Base-by-base conservation (phyloP, 2,888 invertebrate genomes). In the Nemotelus nigrinus region DNA sequence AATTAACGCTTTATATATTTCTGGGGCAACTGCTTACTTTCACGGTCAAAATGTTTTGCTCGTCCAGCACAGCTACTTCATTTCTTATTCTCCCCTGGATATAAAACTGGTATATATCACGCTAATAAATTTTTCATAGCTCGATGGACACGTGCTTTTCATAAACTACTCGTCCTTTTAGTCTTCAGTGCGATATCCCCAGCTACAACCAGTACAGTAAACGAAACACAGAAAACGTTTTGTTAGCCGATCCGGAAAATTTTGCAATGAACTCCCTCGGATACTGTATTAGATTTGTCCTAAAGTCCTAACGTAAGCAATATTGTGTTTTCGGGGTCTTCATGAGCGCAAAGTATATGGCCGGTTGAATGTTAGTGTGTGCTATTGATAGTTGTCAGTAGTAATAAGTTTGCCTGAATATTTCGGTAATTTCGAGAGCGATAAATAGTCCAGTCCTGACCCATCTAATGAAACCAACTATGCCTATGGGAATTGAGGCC, bases 391-490 rank as follows among this genome's bases (percentile, higher is more conserved):
- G 25, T 10, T 67, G 67, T 67, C 44, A 50, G 41, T 41, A 25
- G 50, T 68, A 68, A 68, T 8, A 53, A 55, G 70, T 55, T 70
- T 70, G 70, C 70, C 55, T 55, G 43, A 2, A 41, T 65, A 55
- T 53, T 70, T 63, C 48, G 60, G 74, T 74, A 74, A 74, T 74
- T 74, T 74, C 60, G 60, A 48, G 48, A 74, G 63, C 74, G 74
- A 74, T 60, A 74, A 63, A 60, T 74, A 74, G 74, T 74, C 63
- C 63, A 39, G 60, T 60, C 41, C 74, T 60, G 74, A 74, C 74
- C 63, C 60, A 55, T 74, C 74, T 74, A 74, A 74, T 74, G 74
- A 74, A 74, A 58, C 58, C 72, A 58, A 74, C 63, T 47, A 63
- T 74, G 47, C 74, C 63, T 63, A 63, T 5, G 74, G 74, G 74